A percentile compares a stretch with the other conserved stretches of the same genome.
Conservation (phyloP, 2,113 vertebrate genomes). For the Dicaeum eximium region DNA sequence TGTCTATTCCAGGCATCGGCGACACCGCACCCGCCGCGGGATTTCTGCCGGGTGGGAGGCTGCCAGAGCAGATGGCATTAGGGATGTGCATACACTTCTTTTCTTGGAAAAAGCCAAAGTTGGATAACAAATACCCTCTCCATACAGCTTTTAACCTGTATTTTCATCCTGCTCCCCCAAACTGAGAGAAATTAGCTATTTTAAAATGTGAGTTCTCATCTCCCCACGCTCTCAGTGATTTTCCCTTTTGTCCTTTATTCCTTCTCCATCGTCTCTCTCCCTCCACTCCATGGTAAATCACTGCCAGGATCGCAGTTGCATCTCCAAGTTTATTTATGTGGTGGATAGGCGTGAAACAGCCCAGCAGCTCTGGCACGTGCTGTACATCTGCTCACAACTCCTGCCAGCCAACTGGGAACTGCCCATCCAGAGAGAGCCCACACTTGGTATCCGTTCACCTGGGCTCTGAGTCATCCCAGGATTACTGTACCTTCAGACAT, state of each 20-base stretch:
- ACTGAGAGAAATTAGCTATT: background rate
- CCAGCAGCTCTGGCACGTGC: background rate
- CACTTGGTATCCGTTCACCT: background rate
- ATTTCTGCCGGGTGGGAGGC: background rate
- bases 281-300: background rate
- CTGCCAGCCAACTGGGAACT: background rate
- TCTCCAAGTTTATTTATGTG: background rate
- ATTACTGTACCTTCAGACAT: background rate
- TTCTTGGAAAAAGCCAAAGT: background rate
- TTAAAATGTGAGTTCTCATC: background rate
- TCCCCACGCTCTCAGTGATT: background rate
- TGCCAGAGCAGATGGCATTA: background rate
- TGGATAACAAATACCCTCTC: background rate
- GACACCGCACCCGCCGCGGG: rapidly evolving
- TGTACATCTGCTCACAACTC: background rate
- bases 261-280: background rate
- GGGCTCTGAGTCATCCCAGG: background rate
- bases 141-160: background rate
- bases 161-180: background rate
- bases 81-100: background rate
- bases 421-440: background rate
- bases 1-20: background rate
- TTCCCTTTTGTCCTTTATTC: background rate
- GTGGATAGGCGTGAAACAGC: background rate
- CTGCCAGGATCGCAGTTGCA: background rate